A percentile compares a stretch with the other conserved stretches of the same genome.
Conservation (phyloP, 2,797 vertebrate species). For the Helarctos malayanus region DNA sequence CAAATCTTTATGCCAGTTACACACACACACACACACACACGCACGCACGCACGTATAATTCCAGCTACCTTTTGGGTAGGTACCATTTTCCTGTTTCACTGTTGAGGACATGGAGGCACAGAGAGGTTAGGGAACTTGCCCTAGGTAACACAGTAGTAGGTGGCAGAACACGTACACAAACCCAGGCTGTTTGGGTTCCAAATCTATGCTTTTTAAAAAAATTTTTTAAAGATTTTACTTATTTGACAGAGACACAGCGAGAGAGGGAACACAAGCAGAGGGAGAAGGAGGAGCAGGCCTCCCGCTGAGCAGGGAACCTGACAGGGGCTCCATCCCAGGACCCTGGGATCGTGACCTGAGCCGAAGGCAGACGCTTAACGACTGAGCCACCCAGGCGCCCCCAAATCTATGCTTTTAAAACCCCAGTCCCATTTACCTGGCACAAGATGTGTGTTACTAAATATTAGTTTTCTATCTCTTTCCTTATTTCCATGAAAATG, state of each 20-base stretch:
- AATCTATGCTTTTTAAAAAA: conserved; percentile 34
- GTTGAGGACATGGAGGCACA: neutral
- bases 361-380: too few relatives aligned
- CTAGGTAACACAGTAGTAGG: conserved; percentile 26
- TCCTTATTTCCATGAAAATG: neutral
- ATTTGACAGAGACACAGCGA: too few relatives aligned
- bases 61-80: neutral
- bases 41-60: neutral
- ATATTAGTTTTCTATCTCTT: conserved; percentile 3
- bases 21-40: neutral
- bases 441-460: neutral
- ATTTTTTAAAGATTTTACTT: too few relatives aligned
- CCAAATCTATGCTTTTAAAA: conserved; percentile 36
- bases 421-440: neutral
- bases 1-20: conserved; percentile 24
- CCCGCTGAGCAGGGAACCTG: too few relatives aligned
- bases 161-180: neutral
- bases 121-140: conserved; percentile 50
- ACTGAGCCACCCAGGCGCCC: too few relatives aligned
- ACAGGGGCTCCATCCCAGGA: too few relatives aligned
- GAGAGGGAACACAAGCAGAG: too few relatives aligned
- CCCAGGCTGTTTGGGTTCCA: neutral
- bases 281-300: too few relatives aligned
- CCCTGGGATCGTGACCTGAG: too few relatives aligned
- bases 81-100: neutral